Conservation (phyloP, 1,140 invertebrate genomes). For the Pinna nobilis region DNA sequence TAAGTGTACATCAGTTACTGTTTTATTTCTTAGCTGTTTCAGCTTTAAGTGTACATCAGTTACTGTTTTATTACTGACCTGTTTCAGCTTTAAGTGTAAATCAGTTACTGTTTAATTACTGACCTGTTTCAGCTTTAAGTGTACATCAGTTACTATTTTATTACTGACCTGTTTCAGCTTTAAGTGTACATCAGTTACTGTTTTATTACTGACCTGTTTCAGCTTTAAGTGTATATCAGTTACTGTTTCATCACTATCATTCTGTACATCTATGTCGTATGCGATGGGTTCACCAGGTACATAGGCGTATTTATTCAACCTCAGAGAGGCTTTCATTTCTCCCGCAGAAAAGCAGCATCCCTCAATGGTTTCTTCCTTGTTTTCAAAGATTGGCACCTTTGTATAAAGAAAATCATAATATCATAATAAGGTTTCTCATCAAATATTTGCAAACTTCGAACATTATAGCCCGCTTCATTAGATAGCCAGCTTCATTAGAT, state of each 20-base stretch:
- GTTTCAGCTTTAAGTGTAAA: no score
- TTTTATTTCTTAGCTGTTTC: no score
- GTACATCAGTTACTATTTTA: no score
- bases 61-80: no score
- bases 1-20: no score
- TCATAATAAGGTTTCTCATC: no score
- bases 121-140: no score
- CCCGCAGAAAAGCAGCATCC: slow-evolving; percentile 64
- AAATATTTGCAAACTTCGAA: background rate
- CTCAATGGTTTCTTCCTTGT: slow-evolving; percentile 53
- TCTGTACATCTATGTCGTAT: slow-evolving; percentile 54
- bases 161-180: background rate
- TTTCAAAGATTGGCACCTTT: slow-evolving; percentile 60
- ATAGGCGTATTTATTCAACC: slow-evolving; percentile 58
- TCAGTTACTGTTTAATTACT: no score
- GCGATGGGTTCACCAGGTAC: slow-evolving; percentile 63
- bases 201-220: slow-evolving; percentile 47
- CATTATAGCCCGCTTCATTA: no score
- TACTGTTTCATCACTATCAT: slow-evolving; percentile 54
- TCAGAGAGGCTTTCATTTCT: slow-evolving; percentile 41
- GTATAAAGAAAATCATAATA: background rate
- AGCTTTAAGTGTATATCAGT: slow-evolving; percentile 43
- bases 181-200: background rate
- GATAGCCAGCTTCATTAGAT: no score
- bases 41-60: no score